A percentile compares a stretch with the other conserved stretches of the same genome.
phyloP scores from a whole-genome alignment of 1,140 invertebrate species.

The Sarcophaga peregrina region DNA sequence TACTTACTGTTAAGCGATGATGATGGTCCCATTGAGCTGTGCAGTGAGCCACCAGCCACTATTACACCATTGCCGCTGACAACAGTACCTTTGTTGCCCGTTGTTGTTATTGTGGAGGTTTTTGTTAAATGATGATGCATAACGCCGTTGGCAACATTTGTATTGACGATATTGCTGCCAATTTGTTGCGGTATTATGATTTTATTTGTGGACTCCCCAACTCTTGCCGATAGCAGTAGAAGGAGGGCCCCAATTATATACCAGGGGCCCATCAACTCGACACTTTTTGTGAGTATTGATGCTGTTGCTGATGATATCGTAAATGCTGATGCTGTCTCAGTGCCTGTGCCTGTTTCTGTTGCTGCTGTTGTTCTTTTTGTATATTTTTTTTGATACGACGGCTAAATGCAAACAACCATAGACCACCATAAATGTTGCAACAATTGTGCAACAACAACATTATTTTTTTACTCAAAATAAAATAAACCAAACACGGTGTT shows the following conservation, averaged over 20 bases:
- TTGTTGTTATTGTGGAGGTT: slow-evolving; percentile 21
- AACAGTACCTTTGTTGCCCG: slow-evolving; percentile 51
- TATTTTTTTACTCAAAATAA: slow-evolving; percentile 51
- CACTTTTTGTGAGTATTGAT: slow-evolving; percentile 47
- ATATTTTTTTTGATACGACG: background rate
- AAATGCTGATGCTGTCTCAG: background rate
- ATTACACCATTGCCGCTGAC: slow-evolving; percentile 59
- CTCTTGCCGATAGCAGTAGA: slow-evolving; percentile 61
- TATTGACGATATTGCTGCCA: slow-evolving; percentile 30
- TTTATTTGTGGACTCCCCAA: slow-evolving; percentile 65
- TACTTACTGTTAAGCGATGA: slow-evolving; percentile 64
- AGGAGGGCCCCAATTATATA: slow-evolving; percentile 64
- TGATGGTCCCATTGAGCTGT: slow-evolving; percentile 51
- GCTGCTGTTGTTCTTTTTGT: background rate
- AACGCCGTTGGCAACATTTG: slow-evolving; percentile 34
- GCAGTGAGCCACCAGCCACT: slow-evolving; percentile 53
- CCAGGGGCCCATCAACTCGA: slow-evolving; percentile 66
- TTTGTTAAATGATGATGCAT: slow-evolving; percentile 7
- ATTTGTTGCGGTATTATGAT: slow-evolving; percentile 61
- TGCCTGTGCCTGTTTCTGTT: background rate
- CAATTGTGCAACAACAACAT: slow-evolving; percentile 39
- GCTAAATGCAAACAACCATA: slow-evolving; percentile 21
- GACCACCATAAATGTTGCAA: slow-evolving; percentile 37
- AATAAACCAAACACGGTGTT: slow-evolving; percentile 51
- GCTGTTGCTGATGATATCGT: background rate